Conservation (phyloP, 1,140 invertebrate genomes). For the Hyphantria cunea region DNA sequence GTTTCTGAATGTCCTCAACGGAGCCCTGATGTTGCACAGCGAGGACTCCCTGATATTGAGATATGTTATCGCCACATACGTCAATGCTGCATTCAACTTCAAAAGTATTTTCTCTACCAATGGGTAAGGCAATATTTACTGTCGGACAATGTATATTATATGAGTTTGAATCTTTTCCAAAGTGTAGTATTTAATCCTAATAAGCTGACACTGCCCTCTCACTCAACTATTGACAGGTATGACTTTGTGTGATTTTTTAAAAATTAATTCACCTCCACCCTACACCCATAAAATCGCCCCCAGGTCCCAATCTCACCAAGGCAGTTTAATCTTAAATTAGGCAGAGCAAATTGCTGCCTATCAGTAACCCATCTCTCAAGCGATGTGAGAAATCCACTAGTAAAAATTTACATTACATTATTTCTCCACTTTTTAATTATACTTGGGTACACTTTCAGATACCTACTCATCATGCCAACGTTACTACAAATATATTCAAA, state of each 20-base stretch:
- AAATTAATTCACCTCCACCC: no score
- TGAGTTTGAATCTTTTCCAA: no score
- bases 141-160: no score
- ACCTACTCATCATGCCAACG: conserved; percentile 98
- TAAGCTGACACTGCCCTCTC: background rate
- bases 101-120: conserved; percentile 99
- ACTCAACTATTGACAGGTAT: background rate
- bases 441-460: conserved; percentile 82
- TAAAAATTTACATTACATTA: no score
- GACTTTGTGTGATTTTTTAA: no score
- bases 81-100: conserved; percentile 98
- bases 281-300: no score
- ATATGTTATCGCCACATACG: conserved; percentile 97
- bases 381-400: no score
- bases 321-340: no score
- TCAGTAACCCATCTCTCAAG: no score
- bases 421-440: background rate
- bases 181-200: no score
- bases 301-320: no score
- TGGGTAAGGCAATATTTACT: conserved; percentile 84
- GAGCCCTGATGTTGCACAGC: conserved; percentile 97
- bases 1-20: conserved; percentile 98
- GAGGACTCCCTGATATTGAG: conserved; percentile 97
- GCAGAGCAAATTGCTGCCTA: no score
- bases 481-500: conserved; percentile 98